Evolutionary conservation across 1,140 invertebrate genomes (phyloP).

Genomic region (Atta colombica): DNA sequence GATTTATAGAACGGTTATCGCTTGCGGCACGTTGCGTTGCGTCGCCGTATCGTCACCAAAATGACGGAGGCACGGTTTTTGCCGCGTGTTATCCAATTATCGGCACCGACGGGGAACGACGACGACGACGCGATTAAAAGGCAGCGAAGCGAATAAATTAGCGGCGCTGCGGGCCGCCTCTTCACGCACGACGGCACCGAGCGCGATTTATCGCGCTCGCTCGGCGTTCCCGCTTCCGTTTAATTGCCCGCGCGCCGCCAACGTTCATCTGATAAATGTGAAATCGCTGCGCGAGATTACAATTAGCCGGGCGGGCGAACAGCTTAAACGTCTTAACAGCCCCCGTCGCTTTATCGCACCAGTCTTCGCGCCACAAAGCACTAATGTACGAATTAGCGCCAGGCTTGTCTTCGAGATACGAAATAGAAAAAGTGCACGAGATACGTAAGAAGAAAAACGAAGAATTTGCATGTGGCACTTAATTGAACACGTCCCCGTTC

Average conservation of each 20-base stretch:
- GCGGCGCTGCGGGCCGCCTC: constrained; percentile 49
- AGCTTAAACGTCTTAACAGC: constrained; percentile 61
- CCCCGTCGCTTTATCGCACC: constrained; percentile 41
- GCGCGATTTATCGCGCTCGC: constrained; percentile 58
- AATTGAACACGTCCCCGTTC: background rate
- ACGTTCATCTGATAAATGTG: constrained; percentile 63
- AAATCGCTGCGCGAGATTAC: constrained; percentile 63
- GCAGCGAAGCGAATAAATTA: constrained; percentile 59
- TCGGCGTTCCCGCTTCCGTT: constrained; percentile 51
- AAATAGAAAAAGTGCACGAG: constrained; percentile 40
- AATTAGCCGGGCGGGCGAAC: constrained; percentile 56
- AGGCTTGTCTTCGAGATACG: constrained; percentile 39
- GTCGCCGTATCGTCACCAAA: constrained; percentile 30
- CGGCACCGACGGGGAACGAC: constrained; percentile 25
- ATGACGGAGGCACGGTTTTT: constrained; percentile 39
- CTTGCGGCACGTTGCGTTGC: background rate
- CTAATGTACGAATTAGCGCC: constrained; percentile 58
- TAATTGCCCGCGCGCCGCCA: constrained; percentile 50
- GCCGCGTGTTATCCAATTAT: constrained; percentile 56
- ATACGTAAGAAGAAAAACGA: background rate
- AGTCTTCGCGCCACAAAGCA: constrained; percentile 18
- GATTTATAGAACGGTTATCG: constrained; percentile 52
- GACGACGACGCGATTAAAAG: constrained; percentile 50
- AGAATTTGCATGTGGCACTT: background rate
- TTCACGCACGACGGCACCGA: constrained; percentile 47